phyloP scores from a whole-genome alignment of 37 sponge, comb jelly and placozoan species.

The Lycopodina hypogea region DNA sequence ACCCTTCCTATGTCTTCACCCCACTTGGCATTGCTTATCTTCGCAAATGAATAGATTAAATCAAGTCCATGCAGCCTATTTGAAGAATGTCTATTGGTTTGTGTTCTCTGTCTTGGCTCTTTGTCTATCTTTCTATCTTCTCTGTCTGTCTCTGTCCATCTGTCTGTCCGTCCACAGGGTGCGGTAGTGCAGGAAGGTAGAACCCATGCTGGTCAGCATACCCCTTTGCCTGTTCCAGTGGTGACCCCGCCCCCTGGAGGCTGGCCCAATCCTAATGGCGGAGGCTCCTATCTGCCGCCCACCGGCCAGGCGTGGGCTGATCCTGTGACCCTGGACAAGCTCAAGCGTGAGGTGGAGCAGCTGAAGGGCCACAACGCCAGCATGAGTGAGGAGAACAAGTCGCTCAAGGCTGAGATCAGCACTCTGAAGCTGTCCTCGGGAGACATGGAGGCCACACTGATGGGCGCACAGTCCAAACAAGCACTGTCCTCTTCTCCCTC shows the following conservation, averaged over 20 bases:
- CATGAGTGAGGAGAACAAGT: not conserved
- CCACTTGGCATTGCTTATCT: too few relatives aligned
- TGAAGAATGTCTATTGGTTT: too few relatives aligned
- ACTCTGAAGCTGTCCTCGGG: not conserved
- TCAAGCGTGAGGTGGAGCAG: conserved; percentile 5
- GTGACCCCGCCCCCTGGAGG: not conserved
- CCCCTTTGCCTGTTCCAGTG: not conserved
- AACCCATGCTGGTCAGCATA: not conserved
- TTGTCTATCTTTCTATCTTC: too few relatives aligned
- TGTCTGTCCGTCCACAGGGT: too few relatives aligned
- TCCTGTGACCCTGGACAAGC: not conserved
- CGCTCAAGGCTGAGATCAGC: not conserved
- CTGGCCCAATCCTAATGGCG: not conserved
- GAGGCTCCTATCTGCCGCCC: not conserved
- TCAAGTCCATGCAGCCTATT: too few relatives aligned
- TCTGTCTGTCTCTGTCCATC: too few relatives aligned
- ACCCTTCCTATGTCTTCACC: too few relatives aligned
- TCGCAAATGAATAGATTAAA: too few relatives aligned
- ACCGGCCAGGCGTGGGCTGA: not conserved
- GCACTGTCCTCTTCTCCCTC: not conserved
- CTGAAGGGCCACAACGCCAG: not conserved
- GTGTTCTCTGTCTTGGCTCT: too few relatives aligned
- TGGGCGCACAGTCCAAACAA: not conserved
- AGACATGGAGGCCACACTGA: not conserved
- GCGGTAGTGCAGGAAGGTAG: not conserved